A percentile compares a stretch with the other conserved stretches of the same genome.
phyloP scores from a whole-genome alignment of 1,140 invertebrate species.

The Drosophila arawakana region DNA sequence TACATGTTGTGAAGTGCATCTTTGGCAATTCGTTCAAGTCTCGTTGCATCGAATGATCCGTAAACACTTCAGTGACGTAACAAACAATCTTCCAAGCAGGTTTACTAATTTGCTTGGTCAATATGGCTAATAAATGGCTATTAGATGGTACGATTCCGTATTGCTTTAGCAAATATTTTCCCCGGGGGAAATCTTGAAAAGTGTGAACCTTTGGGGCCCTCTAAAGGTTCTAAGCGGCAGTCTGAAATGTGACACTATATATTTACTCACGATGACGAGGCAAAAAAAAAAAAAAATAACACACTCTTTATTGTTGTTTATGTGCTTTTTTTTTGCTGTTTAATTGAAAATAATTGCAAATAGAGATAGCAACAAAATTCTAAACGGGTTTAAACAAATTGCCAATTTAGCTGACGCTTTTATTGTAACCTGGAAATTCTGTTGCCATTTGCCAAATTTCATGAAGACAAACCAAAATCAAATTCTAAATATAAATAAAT shows the following conservation, averaged over 20 bases:
- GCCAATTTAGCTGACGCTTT: constrained; percentile 39
- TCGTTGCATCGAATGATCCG: constrained; percentile 11
- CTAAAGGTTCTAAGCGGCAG: constrained; percentile 22
- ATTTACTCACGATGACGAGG: constrained; percentile 68
- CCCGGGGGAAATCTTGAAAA: constrained; percentile 6
- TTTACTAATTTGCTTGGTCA: constrained; percentile 69
- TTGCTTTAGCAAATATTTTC: constrained; percentile 30
- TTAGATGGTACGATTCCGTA: constrained; percentile 19
- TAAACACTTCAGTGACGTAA: constrained; percentile 52
- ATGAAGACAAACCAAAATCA: constrained; percentile 38
- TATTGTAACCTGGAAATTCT: constrained; percentile 46
- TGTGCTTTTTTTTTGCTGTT: constrained; percentile 44
- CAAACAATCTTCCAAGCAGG: constrained; percentile 26
- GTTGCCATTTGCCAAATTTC: constrained; percentile 23
- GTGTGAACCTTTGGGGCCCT: neutral
- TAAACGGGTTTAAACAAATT: constrained; percentile 69
- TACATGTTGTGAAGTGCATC: constrained; percentile 42
- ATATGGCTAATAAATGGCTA: constrained; percentile 50
- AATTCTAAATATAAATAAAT: constrained; percentile 2
- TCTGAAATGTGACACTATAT: constrained; percentile 23
- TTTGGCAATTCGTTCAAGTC: constrained; percentile 18
- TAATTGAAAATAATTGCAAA: constrained; percentile 74
- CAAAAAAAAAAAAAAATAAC: constrained; percentile 43
- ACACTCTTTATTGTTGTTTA: constrained; percentile 16
- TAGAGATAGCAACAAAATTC: constrained; percentile 28